Evolutionary conservation across 2,888 invertebrate species (phyloP).

Genomic region (Aphodius sticticus): DNA sequence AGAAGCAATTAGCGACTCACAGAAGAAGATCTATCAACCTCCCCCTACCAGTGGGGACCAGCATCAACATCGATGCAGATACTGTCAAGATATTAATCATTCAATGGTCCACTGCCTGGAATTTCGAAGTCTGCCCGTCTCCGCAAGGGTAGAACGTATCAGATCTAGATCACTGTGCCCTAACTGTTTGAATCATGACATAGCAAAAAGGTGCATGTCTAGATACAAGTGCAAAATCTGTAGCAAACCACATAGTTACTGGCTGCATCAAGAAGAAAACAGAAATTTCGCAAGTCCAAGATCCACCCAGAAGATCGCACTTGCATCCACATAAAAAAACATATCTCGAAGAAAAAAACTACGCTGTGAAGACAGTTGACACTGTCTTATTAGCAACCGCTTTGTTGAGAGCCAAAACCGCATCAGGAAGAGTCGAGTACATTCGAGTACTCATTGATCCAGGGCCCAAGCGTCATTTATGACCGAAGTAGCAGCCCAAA

Average conservation of each 20-base stretch:
- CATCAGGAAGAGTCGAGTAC: neutral
- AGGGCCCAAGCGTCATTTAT: slow-evolving; percentile 33
- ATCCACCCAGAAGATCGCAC: neutral
- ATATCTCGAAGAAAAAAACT: no score
- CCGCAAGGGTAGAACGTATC: neutral
- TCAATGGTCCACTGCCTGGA: neutral
- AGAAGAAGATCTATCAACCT: neutral
- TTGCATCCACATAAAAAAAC: neutral
- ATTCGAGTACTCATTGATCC: slow-evolving; percentile 26
- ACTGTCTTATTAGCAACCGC: neutral
- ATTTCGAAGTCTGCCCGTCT: neutral
- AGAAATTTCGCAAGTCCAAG: neutral
- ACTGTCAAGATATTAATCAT: neutral
- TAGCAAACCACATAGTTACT: neutral
- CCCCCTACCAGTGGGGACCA: neutral
- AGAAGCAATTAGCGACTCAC: neutral
- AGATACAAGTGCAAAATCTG: neutral
- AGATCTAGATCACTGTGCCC: neutral
- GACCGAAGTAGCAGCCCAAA: slow-evolving; percentile 33
- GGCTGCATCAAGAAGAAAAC: neutral
- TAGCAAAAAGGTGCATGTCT: neutral
- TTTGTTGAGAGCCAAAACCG: neutral
- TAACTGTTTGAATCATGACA: neutral
- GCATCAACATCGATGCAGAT: neutral
- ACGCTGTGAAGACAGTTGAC: no score